phyloP scores from a whole-genome alignment of 1,140 invertebrate species.

The Tetramorium simillimum region DNA sequence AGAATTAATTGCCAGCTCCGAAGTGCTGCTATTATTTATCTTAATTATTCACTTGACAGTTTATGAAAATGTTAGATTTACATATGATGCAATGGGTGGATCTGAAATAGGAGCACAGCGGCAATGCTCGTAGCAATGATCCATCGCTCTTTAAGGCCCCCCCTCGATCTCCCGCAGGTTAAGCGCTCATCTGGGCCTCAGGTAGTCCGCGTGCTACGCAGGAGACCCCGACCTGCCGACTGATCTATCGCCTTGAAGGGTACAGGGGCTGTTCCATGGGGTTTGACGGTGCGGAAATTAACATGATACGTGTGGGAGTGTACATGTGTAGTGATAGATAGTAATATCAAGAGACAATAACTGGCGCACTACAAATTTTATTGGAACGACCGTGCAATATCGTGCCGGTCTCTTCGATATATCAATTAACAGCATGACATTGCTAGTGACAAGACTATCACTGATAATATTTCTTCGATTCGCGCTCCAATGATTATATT shows the following conservation, averaged over 20 bases:
- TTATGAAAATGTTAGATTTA: background rate
- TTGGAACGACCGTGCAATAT: background rate
- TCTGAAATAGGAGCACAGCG: background rate
- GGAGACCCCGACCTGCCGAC: slow-evolving; percentile 29
- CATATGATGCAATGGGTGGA: background rate
- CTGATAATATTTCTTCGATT: background rate
- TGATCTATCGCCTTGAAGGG: slow-evolving; percentile 62
- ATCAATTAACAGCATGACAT: background rate
- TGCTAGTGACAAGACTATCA: background rate
- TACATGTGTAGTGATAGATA: slow-evolving; percentile 17
- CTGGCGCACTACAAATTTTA: background rate
- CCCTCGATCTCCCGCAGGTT: slow-evolving; percentile 50
- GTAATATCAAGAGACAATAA: background rate
- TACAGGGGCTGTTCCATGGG: slow-evolving; percentile 24
- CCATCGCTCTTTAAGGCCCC: slow-evolving; percentile 61
- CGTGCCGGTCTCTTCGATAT: background rate
- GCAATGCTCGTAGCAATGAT: slow-evolving; percentile 1
- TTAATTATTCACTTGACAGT: background rate
- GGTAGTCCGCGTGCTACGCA: slow-evolving; percentile 59
- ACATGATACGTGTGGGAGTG: slow-evolving; percentile 31
- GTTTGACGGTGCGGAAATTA: slow-evolving; percentile 23
- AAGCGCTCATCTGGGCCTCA: slow-evolving; percentile 52
- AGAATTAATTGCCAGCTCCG: background rate
- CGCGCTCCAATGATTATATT: background rate
- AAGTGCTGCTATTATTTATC: background rate